Conservation (phyloP, 2,113 vertebrate species). For the Donacobius atricapilla region DNA sequence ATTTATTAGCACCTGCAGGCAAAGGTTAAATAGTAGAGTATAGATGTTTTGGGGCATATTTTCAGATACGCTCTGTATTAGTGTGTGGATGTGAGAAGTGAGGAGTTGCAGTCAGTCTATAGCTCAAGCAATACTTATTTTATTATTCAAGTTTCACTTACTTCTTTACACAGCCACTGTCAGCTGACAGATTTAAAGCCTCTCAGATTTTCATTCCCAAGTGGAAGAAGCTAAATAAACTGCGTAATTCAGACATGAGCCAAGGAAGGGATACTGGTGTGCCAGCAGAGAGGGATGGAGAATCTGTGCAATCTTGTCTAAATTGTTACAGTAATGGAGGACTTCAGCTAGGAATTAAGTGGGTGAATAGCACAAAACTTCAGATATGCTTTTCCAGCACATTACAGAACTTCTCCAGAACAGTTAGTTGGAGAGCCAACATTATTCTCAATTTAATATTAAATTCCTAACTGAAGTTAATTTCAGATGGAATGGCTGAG, state of each 20-base stretch:
- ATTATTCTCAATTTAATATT: neutral
- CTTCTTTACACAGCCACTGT: neutral
- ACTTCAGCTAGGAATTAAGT: neutral
- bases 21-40: neutral
- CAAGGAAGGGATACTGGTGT: neutral
- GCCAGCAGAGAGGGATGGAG: neutral
- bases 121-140: neutral
- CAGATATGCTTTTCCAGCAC: neutral
- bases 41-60: neutral
- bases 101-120: neutral
- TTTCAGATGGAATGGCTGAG: neutral
- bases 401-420: neutral
- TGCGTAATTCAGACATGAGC: neutral
- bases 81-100: neutral
- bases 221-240: neutral
- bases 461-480: neutral
- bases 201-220: neutral
- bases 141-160: neutral
- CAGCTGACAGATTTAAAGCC: neutral
- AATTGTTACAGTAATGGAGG: neutral
- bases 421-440: neutral
- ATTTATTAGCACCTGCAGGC: neutral
- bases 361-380: neutral
- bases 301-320: neutral
- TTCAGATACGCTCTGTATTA: neutral